Evolutionary conservation across 2,113 vertebrate species (phyloP).

Genomic region (Pterocles orientalis): DNA sequence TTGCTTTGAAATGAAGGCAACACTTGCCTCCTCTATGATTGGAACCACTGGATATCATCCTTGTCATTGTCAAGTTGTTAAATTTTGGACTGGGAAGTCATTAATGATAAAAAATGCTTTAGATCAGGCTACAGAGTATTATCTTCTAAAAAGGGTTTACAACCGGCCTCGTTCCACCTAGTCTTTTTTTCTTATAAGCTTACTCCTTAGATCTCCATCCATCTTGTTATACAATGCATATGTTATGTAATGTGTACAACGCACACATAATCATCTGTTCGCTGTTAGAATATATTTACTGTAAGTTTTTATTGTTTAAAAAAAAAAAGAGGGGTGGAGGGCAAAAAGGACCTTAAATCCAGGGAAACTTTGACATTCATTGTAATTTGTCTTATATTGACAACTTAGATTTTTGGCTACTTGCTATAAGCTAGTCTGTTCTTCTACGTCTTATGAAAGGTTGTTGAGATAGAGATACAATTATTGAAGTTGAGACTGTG

Average conservation of each 20-base stretch:
- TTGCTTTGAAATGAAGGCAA: not conserved
- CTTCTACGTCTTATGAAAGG: not conserved
- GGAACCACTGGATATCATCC: not conserved
- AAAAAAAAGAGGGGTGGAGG: accelerated
- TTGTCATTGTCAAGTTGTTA: not conserved
- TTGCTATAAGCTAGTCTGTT: not conserved
- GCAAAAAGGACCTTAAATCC: not conserved
- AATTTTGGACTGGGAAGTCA: not conserved
- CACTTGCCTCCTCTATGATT: not conserved
- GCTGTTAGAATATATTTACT: not conserved
- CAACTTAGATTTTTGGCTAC: not conserved
- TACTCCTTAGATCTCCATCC: not conserved
- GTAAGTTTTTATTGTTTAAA: not conserved
- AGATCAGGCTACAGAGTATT: not conserved
- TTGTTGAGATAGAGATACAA: not conserved
- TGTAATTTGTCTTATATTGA: not conserved
- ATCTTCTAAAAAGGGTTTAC: not conserved
- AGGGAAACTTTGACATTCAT: not conserved
- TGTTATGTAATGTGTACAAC: not conserved
- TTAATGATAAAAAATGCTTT: not conserved
- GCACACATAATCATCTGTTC: not conserved
- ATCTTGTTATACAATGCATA: not conserved
- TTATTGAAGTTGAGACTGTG: not conserved
- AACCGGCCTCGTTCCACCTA: not conserved
- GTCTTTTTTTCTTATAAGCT: not conserved